A percentile compares a stretch with the other conserved stretches of the same genome.
Evolutionary conservation across 2,888 invertebrate species (phyloP).

Genomic region (Ligdia adustata): DNA sequence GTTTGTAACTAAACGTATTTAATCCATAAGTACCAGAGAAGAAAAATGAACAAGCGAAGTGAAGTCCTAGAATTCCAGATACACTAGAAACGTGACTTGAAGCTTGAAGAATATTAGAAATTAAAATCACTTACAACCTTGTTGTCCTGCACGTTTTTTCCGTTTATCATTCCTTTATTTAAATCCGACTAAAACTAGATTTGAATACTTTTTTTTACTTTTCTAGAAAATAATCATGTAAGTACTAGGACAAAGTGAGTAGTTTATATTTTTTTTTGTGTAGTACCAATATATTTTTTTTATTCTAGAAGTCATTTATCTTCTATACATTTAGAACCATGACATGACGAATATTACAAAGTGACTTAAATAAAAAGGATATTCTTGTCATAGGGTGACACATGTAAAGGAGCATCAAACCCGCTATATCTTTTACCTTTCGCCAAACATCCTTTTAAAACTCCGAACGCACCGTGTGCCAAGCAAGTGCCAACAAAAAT

Average conservation of each 20-base stretch:
- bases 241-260: no score
- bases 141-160: slow-evolving; percentile 15
- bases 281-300: not conserved
- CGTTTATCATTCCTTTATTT: slow-evolving; percentile 19
- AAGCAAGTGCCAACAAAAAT: slow-evolving; percentile 72
- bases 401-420: not conserved
- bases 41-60: not conserved
- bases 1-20: no score
- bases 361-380: no score
- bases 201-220: slow-evolving; percentile 8
- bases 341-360: no score
- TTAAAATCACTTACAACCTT: slow-evolving; percentile 23
- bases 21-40: no score
- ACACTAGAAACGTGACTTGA: slow-evolving; percentile 21
- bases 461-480: slow-evolving; percentile 71
- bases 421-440: slow-evolving; percentile 39
- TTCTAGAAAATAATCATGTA: not conserved
- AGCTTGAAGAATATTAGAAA: slow-evolving; percentile 10
- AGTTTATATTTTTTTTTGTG: no score
- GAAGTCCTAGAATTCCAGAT: slow-evolving; percentile 19
- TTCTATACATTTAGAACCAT: no score
- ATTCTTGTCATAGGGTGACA: no score
- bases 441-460: slow-evolving; percentile 58
- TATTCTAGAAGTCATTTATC: no score
- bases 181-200: slow-evolving; percentile 2